Percentiles rank a stretch among this genome's conserved stretches.
Evolutionary conservation across 2,113 vertebrate genomes (phyloP).

Genomic region (Arothron firmamentum): DNA sequence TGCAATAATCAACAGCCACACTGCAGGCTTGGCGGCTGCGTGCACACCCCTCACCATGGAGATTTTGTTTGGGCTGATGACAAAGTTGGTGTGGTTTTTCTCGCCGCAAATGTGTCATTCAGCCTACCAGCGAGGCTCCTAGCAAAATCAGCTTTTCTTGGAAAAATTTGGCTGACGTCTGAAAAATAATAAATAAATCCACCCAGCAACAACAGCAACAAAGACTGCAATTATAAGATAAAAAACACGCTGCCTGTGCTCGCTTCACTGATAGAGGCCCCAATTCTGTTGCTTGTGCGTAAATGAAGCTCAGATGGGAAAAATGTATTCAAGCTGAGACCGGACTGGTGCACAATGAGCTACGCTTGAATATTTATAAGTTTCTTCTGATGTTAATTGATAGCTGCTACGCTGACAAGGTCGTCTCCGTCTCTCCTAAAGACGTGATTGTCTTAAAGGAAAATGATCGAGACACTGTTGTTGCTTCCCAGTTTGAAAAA

Average conservation of each 20-base stretch:
- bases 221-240: slow-evolving; percentile 56
- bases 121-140: slow-evolving; percentile 47
- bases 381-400: slow-evolving; percentile 59
- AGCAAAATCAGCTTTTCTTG: slow-evolving; percentile 42
- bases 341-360: slow-evolving; percentile 32
- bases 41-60: slow-evolving; percentile 50
- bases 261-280: slow-evolving; percentile 6
- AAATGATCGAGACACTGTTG: no score
- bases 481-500: no score
- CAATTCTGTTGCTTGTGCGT: neutral
- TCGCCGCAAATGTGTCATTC: slow-evolving; percentile 31
- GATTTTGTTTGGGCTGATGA: slow-evolving; percentile 55
- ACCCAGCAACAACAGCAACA: slow-evolving; percentile 32
- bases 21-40: slow-evolving; percentile 12
- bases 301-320: neutral
- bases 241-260: slow-evolving; percentile 11
- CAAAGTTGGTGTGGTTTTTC: slow-evolving; percentile 6
- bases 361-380: slow-evolving; percentile 60
- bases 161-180: slow-evolving; percentile 52
- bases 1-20: neutral
- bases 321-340: slow-evolving; percentile 13
- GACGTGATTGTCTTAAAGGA: slow-evolving; percentile 40
- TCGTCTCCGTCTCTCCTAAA: slow-evolving; percentile 46
- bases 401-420: slow-evolving; percentile 57
- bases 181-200: slow-evolving; percentile 29